Percentiles rank a stretch among this genome's conserved stretches.
Evolutionary conservation across 2,797 vertebrate genomes (phyloP).

Genomic region (Poeciliopsis infans): DNA sequence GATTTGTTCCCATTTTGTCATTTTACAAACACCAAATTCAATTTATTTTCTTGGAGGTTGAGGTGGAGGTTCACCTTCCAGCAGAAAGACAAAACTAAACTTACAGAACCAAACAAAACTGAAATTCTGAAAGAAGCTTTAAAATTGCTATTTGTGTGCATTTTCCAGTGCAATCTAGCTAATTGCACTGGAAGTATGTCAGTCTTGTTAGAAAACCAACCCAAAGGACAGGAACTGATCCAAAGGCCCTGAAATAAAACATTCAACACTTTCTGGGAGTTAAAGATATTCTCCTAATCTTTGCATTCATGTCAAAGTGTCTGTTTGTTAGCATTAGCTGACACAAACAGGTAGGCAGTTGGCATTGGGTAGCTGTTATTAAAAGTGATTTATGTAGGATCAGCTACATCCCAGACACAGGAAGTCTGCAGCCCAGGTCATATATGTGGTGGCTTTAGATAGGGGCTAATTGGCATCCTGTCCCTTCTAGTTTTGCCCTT

Average conservation of each 20-base stretch:
- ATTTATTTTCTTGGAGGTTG: background rate
- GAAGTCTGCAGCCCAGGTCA: constrained; percentile 60
- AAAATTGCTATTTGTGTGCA: background rate
- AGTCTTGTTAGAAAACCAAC: background rate
- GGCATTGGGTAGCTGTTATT: constrained; percentile 47
- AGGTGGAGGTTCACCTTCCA: background rate
- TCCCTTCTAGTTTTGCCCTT: constrained; percentile 40
- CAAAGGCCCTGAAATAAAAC: background rate
- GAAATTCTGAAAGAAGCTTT: background rate
- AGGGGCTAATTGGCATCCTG: constrained; percentile 62
- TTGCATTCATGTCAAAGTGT: constrained; percentile 17
- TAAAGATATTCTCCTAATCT: constrained; percentile 21
- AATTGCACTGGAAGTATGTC: too few species aligned
- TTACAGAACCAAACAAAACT: background rate
- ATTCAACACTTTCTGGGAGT: background rate
- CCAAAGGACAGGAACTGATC: background rate
- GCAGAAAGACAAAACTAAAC: background rate
- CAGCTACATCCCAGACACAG: constrained; percentile 56
- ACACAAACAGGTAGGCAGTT: constrained; percentile 24
- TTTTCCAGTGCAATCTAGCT: background rate
- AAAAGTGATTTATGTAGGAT: constrained; percentile 47
- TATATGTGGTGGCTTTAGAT: constrained; percentile 44
- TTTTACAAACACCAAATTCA: background rate
- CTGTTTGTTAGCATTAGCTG: constrained; percentile 21
- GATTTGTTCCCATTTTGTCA: background rate